These are phyloP conservation scores for Coptodon rendalli DNA, from an alignment of 2,113 vertebrate genomes.

Conservation along the genomic window DNA sequence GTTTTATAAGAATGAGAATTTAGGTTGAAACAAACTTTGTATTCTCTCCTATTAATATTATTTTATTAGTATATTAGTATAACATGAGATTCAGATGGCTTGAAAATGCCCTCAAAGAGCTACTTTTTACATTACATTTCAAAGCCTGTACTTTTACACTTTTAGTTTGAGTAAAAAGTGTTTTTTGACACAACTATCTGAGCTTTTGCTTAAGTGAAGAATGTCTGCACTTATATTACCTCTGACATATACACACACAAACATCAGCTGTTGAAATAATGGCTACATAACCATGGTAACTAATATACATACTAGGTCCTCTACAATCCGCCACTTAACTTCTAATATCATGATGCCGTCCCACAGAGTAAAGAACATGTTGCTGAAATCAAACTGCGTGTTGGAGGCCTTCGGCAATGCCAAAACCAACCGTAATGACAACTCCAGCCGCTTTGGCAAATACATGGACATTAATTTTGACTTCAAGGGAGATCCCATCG, in stretches of 20 bases:
- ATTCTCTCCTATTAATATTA: not conserved
- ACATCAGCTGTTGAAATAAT: not conserved
- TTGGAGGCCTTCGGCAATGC: conserved; percentile 97
- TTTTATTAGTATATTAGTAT: not conserved
- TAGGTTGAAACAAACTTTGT: not conserved
- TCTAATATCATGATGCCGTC: not conserved
- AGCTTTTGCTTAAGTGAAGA: not conserved
- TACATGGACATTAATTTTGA: conserved; percentile 99
- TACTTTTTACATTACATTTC: not conserved
- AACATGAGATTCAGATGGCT: not conserved
- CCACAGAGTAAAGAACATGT: conserved; percentile 92
- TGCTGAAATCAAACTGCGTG: conserved; percentile 97
- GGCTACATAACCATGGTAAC: not conserved
- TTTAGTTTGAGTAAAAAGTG: not conserved
- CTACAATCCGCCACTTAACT: not conserved
- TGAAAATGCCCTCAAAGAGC: not conserved
- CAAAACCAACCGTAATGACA: conserved; percentile 98
- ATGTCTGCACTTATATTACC: not conserved
- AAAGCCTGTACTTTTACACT: not conserved
- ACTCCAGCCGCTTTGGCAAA: conserved; percentile 97
- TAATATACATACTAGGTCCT: not conserved
- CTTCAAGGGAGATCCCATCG: conserved; percentile 97
- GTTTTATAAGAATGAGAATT: not conserved
- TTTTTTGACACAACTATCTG: not conserved
- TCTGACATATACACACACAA: not conserved